Percentiles rank a stretch among this genome's conserved stretches.
These are phyloP conservation scores for Endomychus coccineus DNA, from an alignment of 2,888 invertebrate genomes.

Conservation along the genomic window DNA sequence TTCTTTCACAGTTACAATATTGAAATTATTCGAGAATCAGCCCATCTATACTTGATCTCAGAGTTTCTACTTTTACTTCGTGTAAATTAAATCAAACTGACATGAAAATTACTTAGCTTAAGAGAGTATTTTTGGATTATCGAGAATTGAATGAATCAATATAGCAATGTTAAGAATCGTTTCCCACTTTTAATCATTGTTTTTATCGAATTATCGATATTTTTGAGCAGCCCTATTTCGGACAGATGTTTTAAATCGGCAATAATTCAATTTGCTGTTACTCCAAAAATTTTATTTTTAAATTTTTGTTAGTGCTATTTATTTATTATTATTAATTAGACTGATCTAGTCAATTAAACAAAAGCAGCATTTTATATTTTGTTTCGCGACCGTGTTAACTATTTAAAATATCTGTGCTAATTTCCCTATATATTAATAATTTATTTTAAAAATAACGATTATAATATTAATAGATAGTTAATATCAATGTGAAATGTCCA, in stretches of 20 bases:
- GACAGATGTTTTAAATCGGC: conserved; percentile 1
- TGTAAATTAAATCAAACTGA: too few species aligned
- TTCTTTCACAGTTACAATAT: too few species aligned
- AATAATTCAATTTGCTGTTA: background rate
- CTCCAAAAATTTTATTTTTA: background rate
- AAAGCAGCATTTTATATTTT: conserved; percentile 2
- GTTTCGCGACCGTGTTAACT: conserved; percentile 14
- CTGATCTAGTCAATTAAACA: conserved; percentile 16
- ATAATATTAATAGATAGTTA: conserved; percentile 28
- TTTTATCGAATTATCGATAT: too few species aligned
- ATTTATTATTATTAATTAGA: too few species aligned
- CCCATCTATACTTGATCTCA: too few species aligned
- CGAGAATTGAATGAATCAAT: too few species aligned
- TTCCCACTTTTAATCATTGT: too few species aligned
- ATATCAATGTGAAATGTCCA: conserved; percentile 38
- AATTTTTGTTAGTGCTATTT: background rate
- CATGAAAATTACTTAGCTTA: too few species aligned
- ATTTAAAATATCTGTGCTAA: conserved; percentile 23
- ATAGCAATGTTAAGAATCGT: too few species aligned
- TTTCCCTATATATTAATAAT: conserved; percentile 24
- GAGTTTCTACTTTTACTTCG: too few species aligned
- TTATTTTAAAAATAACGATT: conserved; percentile 22
- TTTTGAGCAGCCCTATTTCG: background rate
- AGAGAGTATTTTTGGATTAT: too few species aligned
- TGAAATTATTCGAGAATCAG: too few species aligned